phyloP scores from a whole-genome alignment of 2,888 invertebrate genomes.

The Unio delphinus region DNA sequence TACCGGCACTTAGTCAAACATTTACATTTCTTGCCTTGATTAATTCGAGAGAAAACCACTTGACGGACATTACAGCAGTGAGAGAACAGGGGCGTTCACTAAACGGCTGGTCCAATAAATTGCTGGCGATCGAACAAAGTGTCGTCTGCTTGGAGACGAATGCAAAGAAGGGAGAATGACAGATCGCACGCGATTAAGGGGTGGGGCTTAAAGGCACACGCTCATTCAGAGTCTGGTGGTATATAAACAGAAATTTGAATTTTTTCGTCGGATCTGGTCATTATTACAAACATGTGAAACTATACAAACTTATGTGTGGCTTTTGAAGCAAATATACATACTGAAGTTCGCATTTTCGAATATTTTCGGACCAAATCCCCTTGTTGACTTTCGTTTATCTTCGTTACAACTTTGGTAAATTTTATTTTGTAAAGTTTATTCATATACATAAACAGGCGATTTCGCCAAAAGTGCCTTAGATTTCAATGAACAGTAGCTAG shows the following conservation, averaged over 20 bases:
- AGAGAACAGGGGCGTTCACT: too few species aligned
- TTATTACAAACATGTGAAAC: conserved; percentile 14
- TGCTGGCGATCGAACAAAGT: too few species aligned
- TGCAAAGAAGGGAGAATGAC: conserved; percentile 10
- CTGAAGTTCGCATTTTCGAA: conserved; percentile 51
- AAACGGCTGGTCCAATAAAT: too few species aligned
- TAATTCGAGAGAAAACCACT: too few species aligned
- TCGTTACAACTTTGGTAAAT: conserved; percentile 1
- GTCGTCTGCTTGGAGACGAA: too few species aligned
- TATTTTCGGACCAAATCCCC: conserved; percentile 20
- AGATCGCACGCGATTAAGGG: conserved; percentile 33
- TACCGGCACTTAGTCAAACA: too few species aligned
- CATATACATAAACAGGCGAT: not conserved
- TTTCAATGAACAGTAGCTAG: not conserved
- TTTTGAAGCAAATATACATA: conserved; percentile 2
- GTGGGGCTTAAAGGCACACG: conserved; percentile 17
- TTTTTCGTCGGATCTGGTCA: conserved; percentile 48
- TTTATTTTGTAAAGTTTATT: conserved; percentile 4
- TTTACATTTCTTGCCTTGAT: too few species aligned
- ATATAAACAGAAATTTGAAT: conserved; percentile 30
- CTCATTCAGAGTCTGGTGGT: conserved; percentile 32
- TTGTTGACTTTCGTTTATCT: conserved; percentile 3
- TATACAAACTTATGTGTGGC: too few species aligned
- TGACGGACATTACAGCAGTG: too few species aligned
- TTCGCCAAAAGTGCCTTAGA: conserved; percentile 10